Evolutionary conservation across 2,797 vertebrate genomes (phyloP).

Genomic region (Lophius americanus): DNA sequence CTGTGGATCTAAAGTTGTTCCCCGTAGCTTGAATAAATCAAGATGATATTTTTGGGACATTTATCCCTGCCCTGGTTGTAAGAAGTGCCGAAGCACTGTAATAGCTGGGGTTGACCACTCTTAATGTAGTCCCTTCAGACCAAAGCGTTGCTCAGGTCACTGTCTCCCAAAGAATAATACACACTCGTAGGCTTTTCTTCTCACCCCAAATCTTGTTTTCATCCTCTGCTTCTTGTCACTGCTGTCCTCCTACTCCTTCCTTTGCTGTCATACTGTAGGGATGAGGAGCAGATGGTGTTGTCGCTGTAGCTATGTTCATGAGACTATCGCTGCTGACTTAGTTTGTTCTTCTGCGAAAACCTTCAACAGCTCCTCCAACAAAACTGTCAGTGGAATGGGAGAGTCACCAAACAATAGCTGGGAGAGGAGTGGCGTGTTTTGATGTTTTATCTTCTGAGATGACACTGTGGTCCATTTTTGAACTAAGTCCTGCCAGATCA

Average conservation of each 20-base stretch:
- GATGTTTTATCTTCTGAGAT: not conserved
- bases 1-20: too few relatives aligned
- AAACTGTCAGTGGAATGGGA: slow-evolving; percentile 16
- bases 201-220: slow-evolving; percentile 30
- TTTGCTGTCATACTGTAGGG: slow-evolving; percentile 34
- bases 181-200: slow-evolving; percentile 46
- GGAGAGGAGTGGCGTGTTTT: not conserved
- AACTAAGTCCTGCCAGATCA: not conserved
- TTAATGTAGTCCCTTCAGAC: slow-evolving; percentile 42
- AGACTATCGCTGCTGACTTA: slow-evolving; percentile 15
- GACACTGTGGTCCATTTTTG: not conserved
- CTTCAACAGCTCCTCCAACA: slow-evolving; percentile 39
- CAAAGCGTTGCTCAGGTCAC: slow-evolving; percentile 42
- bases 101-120: slow-evolving; percentile 19
- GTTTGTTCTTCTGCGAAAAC: slow-evolving; percentile 54
- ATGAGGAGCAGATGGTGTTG: slow-evolving; percentile 34
- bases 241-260: slow-evolving; percentile 51
- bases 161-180: slow-evolving; percentile 28
- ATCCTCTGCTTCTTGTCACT: slow-evolving; percentile 35
- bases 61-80: not conserved
- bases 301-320: slow-evolving; percentile 10
- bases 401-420: not conserved
- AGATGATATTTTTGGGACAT: not conserved
- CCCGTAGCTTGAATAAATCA: not conserved
- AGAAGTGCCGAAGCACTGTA: not conserved